Percentiles rank a stretch among this genome's conserved stretches.
Evolutionary conservation across 2,113 vertebrate species (phyloP).

Genomic region (Ciconia stormi): DNA sequence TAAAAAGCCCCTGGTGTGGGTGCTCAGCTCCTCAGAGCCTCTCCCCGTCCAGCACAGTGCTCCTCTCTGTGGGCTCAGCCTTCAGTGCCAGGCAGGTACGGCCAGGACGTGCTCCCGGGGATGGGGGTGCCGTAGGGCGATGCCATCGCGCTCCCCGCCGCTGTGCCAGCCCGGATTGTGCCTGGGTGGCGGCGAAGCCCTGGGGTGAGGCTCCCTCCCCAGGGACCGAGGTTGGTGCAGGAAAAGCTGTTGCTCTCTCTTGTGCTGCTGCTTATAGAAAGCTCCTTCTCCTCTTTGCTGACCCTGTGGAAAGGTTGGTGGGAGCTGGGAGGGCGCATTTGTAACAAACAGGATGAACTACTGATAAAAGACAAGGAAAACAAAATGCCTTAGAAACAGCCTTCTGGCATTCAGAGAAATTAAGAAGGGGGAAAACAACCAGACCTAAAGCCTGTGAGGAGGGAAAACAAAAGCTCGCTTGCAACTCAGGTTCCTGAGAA

Average conservation of each 20-base stretch:
- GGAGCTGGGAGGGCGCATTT: background rate
- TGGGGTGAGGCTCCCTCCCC: accelerated
- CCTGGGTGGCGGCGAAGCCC: background rate
- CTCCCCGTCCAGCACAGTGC: accelerated
- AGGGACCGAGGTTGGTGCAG: accelerated
- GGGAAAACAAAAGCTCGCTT: background rate
- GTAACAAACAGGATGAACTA: background rate
- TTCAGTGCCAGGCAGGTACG: accelerated
- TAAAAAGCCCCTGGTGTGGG: background rate
- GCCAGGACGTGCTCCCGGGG: accelerated
- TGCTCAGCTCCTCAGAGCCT: accelerated
- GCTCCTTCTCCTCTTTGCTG: background rate
- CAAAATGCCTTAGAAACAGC: background rate
- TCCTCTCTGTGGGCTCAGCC: background rate
- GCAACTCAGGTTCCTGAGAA: background rate
- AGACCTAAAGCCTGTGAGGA: background rate
- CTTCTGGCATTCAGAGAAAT: background rate
- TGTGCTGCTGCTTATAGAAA: background rate
- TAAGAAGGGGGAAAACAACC: background rate
- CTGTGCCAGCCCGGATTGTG: accelerated
- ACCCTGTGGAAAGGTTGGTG: background rate
- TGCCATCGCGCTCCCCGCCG: accelerated
- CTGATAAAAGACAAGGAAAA: background rate
- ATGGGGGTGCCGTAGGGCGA: accelerated
- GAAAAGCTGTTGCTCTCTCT: background rate